phyloP scores from a whole-genome alignment of 2,113 vertebrate genomes.

The Murina feae region DNA sequence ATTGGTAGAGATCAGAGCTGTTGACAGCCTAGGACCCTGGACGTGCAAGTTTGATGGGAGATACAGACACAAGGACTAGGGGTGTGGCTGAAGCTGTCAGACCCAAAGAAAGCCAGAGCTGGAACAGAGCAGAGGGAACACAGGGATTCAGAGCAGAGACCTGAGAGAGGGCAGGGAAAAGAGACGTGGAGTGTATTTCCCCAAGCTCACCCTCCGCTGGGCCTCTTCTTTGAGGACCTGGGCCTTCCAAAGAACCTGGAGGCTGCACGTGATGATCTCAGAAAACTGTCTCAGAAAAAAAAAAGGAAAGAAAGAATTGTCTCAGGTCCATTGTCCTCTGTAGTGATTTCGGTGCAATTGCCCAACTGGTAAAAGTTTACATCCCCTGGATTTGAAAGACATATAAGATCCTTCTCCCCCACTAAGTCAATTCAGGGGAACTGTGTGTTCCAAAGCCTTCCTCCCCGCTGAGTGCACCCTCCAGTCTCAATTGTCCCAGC shows the following conservation, averaged over 20 bases:
- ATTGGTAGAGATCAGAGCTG: neutral
- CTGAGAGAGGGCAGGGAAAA: neutral
- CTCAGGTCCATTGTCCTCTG: neutral
- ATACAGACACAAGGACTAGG: neutral
- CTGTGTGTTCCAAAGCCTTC: neutral
- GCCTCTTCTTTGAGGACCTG: neutral
- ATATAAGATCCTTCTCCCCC: neutral
- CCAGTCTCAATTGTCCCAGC: neutral
- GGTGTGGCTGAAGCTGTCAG: neutral
- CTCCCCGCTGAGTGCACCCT: neutral
- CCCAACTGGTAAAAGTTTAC: neutral
- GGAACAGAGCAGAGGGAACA: neutral
- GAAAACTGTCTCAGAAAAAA: neutral
- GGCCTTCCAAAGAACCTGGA: neutral
- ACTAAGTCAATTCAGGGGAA: neutral
- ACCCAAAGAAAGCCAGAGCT: neutral
- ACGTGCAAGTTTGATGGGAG: neutral
- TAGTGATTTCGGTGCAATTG: neutral
- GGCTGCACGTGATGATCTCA: neutral
- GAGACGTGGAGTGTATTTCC: fast-evolving
- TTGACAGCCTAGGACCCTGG: neutral
- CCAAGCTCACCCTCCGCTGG: neutral
- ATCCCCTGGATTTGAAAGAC: neutral
- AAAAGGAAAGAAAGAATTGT: too few species aligned
- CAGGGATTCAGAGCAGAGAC: neutral